Evolutionary conservation across 2,888 invertebrate species (phyloP).

Genomic region (Pseudoips prasinana): DNA sequence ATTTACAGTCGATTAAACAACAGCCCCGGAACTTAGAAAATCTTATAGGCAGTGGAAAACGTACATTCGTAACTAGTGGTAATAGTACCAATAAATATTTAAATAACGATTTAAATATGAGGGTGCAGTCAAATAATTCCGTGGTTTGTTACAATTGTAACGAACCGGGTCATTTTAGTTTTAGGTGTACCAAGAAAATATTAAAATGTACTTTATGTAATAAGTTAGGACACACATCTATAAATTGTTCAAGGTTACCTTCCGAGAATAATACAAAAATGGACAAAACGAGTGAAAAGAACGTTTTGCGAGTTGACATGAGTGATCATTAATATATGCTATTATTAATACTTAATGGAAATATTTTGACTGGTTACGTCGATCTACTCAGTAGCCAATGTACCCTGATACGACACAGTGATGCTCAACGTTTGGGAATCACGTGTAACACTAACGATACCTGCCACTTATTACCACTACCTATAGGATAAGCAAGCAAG

Average conservation of each 20-base stretch:
- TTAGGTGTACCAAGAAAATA: slow-evolving; percentile 7
- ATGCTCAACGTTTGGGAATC: neutral
- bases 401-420: slow-evolving; percentile 4
- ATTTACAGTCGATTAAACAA: slow-evolving; percentile 7
- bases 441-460: neutral
- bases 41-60: neutral
- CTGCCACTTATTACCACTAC: too few relatives aligned
- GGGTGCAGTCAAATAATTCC: neutral
- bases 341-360: neutral
- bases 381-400: slow-evolving; percentile 11
- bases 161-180: slow-evolving; percentile 6
- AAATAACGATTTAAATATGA: neutral
- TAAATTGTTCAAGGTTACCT: slow-evolving; percentile 6
- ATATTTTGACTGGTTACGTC: slow-evolving; percentile 1
- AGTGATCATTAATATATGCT: slow-evolving; percentile 3
- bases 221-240: slow-evolving; percentile 4
- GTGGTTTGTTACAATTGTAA: slow-evolving; percentile 6
- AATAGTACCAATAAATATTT: neutral
- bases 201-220: slow-evolving; percentile 6
- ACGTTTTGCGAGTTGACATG: neutral
- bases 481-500: too few relatives aligned
- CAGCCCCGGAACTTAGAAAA: neutral
- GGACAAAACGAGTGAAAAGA: neutral
- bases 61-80: neutral
- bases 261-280: neutral